Evolutionary conservation across 2,113 vertebrate species (phyloP).

Genomic region (Melanocharis versteri): DNA sequence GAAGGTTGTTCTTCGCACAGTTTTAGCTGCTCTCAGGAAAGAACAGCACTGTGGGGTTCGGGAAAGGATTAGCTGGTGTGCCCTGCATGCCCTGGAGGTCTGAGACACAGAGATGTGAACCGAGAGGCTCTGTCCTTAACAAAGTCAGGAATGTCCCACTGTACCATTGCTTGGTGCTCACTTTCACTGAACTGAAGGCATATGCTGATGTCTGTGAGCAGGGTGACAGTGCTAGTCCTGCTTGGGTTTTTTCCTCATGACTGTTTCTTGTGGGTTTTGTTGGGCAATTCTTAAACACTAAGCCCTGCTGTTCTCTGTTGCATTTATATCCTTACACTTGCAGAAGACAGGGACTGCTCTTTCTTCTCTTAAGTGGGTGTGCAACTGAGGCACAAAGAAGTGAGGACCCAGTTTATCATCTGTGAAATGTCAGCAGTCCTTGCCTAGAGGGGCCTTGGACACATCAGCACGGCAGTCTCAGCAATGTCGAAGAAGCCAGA

Average conservation of each 20-base stretch:
- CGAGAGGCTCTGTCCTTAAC: neutral
- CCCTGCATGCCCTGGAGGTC: neutral
- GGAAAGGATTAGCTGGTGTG: neutral
- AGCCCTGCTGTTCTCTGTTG: neutral
- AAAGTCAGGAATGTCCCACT: neutral
- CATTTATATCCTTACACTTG: neutral
- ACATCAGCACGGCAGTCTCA: neutral
- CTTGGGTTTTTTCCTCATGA: neutral
- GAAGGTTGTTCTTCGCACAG: neutral
- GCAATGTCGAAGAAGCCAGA: neutral
- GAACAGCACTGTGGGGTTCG: neutral
- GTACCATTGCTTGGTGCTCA: neutral
- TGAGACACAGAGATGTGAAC: neutral
- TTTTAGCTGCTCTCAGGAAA: neutral
- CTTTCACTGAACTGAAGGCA: neutral
- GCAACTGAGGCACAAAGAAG: neutral
- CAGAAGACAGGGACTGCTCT: neutral
- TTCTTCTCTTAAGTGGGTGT: neutral
- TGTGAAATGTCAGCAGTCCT: neutral
- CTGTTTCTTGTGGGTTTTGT: neutral
- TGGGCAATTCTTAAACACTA: neutral
- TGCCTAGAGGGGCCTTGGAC: neutral
- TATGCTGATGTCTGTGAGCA: neutral
- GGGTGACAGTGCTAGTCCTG: neutral
- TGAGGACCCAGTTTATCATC: neutral